Evolutionary conservation across 1,140 invertebrate genomes (phyloP).

Genomic region (Acromyrmex echinatior): DNA sequence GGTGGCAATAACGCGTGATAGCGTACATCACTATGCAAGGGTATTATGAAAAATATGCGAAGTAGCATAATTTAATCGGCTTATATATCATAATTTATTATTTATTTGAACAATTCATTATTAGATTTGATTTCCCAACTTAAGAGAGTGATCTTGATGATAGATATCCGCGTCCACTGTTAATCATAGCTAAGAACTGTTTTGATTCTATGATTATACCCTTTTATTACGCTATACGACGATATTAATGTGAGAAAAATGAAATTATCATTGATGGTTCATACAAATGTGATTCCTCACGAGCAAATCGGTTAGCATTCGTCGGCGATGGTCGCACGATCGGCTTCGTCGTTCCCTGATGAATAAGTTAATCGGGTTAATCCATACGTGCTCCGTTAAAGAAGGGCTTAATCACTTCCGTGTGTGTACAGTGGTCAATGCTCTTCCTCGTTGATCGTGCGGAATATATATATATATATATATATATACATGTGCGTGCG

Average conservation of each 20-base stretch:
- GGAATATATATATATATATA: background rate
- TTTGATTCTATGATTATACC: background rate
- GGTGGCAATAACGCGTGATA: background rate
- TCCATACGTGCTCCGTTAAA: conserved; percentile 71
- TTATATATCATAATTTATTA: background rate
- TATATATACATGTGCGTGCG: background rate
- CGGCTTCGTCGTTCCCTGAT: conserved; percentile 62
- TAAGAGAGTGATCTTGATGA: background rate
- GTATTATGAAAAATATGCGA: conserved; percentile 7
- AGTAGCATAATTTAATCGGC: background rate
- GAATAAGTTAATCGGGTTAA: conserved; percentile 77
- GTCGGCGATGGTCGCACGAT: conserved; percentile 30
- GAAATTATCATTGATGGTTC: background rate
- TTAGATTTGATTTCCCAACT: background rate
- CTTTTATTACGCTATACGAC: background rate
- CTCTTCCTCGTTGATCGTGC: conserved; percentile 69
- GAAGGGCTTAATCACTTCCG: conserved; percentile 74
- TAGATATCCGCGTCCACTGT: background rate
- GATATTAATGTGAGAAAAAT: conserved; percentile 30
- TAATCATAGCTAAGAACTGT: background rate
- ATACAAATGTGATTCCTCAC: conserved; percentile 24
- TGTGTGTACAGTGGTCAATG: conserved; percentile 69
- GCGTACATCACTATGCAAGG: background rate
- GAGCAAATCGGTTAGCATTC: conserved; percentile 51
- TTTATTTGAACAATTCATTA: background rate